A percentile compares a stretch with the other conserved stretches of the same genome.
Evolutionary conservation across 2,797 vertebrate genomes (phyloP).

Genomic region (Hydrolagus colliei): DNA sequence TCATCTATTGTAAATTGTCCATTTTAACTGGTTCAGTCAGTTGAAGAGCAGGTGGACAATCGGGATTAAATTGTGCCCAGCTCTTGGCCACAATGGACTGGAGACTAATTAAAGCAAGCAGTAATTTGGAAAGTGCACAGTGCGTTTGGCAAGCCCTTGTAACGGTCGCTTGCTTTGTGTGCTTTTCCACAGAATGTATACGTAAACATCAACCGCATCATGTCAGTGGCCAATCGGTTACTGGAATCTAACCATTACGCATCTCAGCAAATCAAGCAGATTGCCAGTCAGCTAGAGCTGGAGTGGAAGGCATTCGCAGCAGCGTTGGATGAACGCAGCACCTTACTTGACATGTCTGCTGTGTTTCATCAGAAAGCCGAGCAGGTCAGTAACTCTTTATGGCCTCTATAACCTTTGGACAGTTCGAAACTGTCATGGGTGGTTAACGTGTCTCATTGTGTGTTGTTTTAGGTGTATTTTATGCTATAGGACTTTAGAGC

Average conservation of each 20-base stretch:
- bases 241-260: conserved; percentile 95
- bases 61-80: neutral
- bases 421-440: neutral
- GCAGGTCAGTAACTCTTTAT: conserved; percentile 63
- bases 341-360: conserved; percentile 90
- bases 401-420: neutral
- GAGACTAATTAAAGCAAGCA: neutral
- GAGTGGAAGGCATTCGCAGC: conserved; percentile 97
- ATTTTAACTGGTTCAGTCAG: neutral
- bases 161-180: neutral
- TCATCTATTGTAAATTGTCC: neutral
- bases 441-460: neutral
- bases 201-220: conserved; percentile 96
- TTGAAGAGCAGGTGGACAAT: neutral
- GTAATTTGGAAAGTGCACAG: neutral
- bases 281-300: conserved; percentile 87
- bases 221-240: conserved; percentile 93
- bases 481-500: neutral
- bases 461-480: neutral
- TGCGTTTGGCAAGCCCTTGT: neutral
- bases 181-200: conserved; percentile 76
- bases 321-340: conserved; percentile 91
- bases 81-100: neutral
- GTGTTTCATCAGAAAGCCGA: conserved; percentile 95
- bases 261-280: conserved; percentile 96